phyloP scores from a whole-genome alignment of 2,888 invertebrate genomes.

The Xestoiulus laeticollis region DNA sequence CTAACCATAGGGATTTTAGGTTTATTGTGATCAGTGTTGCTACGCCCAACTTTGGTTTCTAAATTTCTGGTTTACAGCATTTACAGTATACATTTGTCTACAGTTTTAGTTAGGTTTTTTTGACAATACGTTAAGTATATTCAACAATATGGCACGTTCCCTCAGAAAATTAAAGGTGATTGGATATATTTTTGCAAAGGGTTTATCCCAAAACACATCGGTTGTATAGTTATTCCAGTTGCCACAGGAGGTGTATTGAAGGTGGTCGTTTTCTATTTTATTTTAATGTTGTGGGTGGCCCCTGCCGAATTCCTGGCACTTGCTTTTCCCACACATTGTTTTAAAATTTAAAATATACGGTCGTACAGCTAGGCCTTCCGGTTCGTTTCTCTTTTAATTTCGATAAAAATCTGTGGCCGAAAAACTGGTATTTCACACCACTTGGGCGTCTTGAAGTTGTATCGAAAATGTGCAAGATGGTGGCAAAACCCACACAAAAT shows the following conservation, averaged over 20 bases:
- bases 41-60: too few species aligned
- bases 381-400: conserved; percentile 12
- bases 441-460: not conserved
- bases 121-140: too few species aligned
- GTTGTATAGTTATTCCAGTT: not conserved
- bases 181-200: too few species aligned
- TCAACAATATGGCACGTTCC: too few species aligned
- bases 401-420: not conserved
- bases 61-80: too few species aligned
- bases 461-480: not conserved
- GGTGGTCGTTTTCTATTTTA: not conserved
- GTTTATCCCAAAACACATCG: too few species aligned
- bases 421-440: conserved; percentile 1
- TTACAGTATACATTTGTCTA: too few species aligned
- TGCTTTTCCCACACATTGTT: not conserved
- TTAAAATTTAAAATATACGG: not conserved
- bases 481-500: not conserved
- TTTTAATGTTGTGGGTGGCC: not conserved
- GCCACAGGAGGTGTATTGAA: not conserved
- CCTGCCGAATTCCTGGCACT: not conserved
- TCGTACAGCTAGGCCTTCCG: not conserved
- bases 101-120: too few species aligned
- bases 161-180: too few species aligned
- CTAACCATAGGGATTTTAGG: too few species aligned
- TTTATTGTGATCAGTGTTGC: too few species aligned